Conservation (phyloP, 1,140 invertebrate genomes). For the Listronotus oregonensis region DNA sequence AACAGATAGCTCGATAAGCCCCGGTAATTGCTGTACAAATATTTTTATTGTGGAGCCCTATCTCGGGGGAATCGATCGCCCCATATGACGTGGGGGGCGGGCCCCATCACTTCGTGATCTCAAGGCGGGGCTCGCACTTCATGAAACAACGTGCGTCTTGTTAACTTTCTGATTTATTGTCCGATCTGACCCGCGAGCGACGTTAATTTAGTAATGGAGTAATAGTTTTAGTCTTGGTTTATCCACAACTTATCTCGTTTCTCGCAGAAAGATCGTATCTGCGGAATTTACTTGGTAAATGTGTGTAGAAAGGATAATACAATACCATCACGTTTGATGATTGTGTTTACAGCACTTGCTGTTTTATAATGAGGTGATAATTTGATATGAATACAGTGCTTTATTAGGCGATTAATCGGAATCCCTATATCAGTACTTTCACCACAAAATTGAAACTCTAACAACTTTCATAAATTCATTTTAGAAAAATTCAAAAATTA, state of each 20-base stretch:
- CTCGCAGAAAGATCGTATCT: conserved; percentile 27
- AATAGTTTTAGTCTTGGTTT: conserved; percentile 33
- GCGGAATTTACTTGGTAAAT: conserved; percentile 28
- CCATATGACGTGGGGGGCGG: conserved; percentile 49
- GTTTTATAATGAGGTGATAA: too few relatives aligned
- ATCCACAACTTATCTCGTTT: conserved; percentile 21
- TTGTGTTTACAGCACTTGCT: conserved; percentile 14
- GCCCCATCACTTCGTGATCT: conserved; percentile 44
- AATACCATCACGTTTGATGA: conserved; percentile 21
- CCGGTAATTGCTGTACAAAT: conserved; percentile 50
- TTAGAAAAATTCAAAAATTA: too few relatives aligned
- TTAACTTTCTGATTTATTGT: conserved; percentile 54
- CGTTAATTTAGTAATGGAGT: conserved; percentile 40
- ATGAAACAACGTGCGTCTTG: conserved; percentile 53
- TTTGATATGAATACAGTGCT: too few relatives aligned
- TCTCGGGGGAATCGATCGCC: conserved; percentile 42
- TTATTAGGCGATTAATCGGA: too few relatives aligned
- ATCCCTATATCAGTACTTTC: too few relatives aligned
- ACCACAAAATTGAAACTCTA: too few relatives aligned
- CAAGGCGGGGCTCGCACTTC: conserved; percentile 50
- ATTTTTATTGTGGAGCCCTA: conserved; percentile 48
- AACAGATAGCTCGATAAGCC: conserved; percentile 17
- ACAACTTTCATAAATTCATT: too few relatives aligned
- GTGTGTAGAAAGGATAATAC: conserved; percentile 31
- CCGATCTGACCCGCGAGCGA: conserved; percentile 37